Base-by-base conservation (phyloP, 2,797 vertebrate genomes). In the Semaprochilodus insignis region DNA sequence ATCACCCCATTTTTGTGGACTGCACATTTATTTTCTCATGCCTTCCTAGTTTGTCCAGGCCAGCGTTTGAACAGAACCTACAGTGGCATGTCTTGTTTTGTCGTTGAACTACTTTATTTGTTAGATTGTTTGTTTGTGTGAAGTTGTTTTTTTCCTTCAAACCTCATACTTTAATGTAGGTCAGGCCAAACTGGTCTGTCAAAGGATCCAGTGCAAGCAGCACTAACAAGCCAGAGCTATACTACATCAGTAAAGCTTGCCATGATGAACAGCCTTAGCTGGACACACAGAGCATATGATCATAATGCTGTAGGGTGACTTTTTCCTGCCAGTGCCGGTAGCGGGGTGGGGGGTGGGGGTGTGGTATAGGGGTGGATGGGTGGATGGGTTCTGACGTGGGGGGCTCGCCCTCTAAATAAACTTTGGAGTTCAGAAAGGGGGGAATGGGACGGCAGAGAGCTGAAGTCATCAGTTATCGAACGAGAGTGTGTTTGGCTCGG, bases 401-500 rank as follows among this genome's bases (percentile, higher is more conserved):
- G 91, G 92, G 91, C 86, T 92, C 94, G 92, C 91, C 93, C 93
- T 94, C 93, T 92, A 93, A 95, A 95, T 95, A 94, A 92, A 91
- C 91, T 91, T 90, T 89, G 80, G 81, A 91, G 91, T 87, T 88
- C 85, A 91, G 88, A 87, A 57, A 88, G 88, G 57, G 89, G 90
- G 90, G 86, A 88, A 70, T 87, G 92, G 85, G 88, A 82, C 78
- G 52, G 83, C 87, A 90, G 86, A 91, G 90, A 89, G 92, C 91
- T 94, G 92, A 92, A 95, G 91, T 94, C 93, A 95, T 94, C 93
- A 94, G 89, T 92, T 86, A 91, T 88, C 88, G 89, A 89, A 82
- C 88, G 82, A 89, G 85, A 91, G 87, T 84, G 89, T 85, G 92
- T 92, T 91, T 88, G 83, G 85, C 86, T 83, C 81, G 84, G 60